A percentile compares a stretch with the other conserved stretches of the same genome.
Conservation (phyloP, 2,113 vertebrate species). For the Acanthisitta chloris region DNA sequence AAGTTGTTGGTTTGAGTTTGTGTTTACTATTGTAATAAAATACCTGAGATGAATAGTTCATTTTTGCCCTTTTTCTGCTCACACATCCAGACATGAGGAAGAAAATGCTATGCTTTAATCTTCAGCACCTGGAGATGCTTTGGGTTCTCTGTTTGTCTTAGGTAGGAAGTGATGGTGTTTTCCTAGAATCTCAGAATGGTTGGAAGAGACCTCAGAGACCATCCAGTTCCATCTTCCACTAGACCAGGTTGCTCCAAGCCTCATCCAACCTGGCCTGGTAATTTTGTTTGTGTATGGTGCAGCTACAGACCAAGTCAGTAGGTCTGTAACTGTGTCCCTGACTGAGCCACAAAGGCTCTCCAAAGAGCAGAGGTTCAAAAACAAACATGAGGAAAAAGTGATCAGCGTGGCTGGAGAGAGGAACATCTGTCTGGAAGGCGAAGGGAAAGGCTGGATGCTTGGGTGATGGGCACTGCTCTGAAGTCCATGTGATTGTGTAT, state of each 20-base stretch:
- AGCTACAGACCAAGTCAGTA: neutral
- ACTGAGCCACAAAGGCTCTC: neutral
- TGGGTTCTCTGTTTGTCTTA: neutral
- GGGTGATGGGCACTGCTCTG: conserved; percentile 18
- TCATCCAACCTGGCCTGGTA: neutral
- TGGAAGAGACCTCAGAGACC: neutral
- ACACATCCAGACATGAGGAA: neutral
- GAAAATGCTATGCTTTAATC: neutral
- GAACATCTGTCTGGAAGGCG: neutral
- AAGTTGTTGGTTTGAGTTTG: neutral
- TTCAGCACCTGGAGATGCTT: neutral
- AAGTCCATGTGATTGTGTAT: conserved; percentile 32
- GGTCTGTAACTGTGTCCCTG: neutral
- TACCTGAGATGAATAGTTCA: fast-evolving
- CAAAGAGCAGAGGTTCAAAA: neutral
- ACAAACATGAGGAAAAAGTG: neutral
- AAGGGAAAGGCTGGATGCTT: neutral
- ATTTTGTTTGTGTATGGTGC: neutral
- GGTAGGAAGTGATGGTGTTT: neutral
- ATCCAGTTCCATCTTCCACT: neutral
- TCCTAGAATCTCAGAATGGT: neutral
- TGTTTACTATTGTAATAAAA: neutral
- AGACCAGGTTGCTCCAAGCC: neutral
- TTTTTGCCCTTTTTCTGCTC: neutral
- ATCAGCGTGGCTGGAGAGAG: neutral